Conservation (phyloP, 2,888 invertebrate species). For the Gerris lacustris region DNA sequence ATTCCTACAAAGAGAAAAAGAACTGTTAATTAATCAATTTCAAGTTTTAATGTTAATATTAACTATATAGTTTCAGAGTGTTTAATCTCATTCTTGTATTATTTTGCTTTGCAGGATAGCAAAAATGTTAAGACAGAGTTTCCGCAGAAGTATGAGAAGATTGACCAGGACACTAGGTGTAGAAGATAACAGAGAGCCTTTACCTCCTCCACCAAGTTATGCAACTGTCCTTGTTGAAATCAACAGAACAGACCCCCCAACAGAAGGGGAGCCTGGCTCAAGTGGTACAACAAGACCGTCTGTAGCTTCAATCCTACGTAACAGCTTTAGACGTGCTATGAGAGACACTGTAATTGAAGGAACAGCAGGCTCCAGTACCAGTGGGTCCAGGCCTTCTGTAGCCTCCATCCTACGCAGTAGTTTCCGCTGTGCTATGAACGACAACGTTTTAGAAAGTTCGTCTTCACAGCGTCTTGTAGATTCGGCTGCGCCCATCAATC, state of each 20-base stretch:
- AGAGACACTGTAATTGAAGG: slow-evolving; percentile 36
- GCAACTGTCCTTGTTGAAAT: slow-evolving; percentile 50
- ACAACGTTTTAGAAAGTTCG: slow-evolving; percentile 42
- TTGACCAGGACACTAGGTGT: slow-evolving; percentile 35
- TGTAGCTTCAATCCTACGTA: slow-evolving; percentile 46
- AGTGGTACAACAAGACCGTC: slow-evolving; percentile 38
- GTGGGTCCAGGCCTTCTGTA: slow-evolving; percentile 41
- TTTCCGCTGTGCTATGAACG: slow-evolving; percentile 38
- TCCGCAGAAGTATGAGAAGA: slow-evolving; percentile 64
- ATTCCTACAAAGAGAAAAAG: too few relatives aligned
- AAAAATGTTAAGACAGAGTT: slow-evolving; percentile 59
- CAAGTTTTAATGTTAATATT: too few relatives aligned
- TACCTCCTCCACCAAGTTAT: slow-evolving; percentile 49
- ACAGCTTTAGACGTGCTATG: slow-evolving; percentile 42
- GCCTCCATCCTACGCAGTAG: slow-evolving; percentile 47
- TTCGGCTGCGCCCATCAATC: slow-evolving; percentile 46
- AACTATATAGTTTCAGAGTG: too few relatives aligned
- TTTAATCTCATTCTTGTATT: too few relatives aligned
- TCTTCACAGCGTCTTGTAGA: slow-evolving; percentile 47
- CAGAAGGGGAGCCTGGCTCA: slow-evolving; percentile 22
- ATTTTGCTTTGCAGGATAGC: slow-evolving; percentile 44
- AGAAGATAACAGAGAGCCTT: slow-evolving; percentile 25
- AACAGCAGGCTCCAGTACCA: slow-evolving; percentile 7
- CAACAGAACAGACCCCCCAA: slow-evolving; percentile 36
- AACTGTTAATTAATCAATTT: too few relatives aligned